Evolutionary conservation across 2,888 invertebrate genomes (phyloP).

Genomic region (Rhingia rostrata): DNA sequence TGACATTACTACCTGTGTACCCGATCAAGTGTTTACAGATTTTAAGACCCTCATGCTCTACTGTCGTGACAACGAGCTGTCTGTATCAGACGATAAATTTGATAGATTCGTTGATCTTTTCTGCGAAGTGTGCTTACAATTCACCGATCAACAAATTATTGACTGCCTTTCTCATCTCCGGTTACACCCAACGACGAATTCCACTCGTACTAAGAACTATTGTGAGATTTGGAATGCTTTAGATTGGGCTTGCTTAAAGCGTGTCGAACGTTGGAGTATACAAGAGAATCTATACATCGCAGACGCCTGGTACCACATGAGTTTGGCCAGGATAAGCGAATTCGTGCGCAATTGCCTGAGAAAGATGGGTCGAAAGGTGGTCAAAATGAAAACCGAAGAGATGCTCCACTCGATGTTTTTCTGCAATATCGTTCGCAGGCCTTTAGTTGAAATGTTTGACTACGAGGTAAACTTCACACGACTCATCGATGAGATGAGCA

Average conservation of each 20-base stretch:
- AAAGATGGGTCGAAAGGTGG: conserved; percentile 85
- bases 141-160: conserved; percentile 85
- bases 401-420: conserved; percentile 88
- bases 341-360: conserved; percentile 85
- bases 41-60: conserved; percentile 77
- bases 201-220: conserved; percentile 85
- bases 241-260: conserved; percentile 86
- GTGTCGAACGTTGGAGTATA: conserved; percentile 84
- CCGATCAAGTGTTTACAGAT: conserved; percentile 75
- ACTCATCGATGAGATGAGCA: conserved; percentile 84
- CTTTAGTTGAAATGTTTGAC: conserved; percentile 86
- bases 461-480: conserved; percentile 85
- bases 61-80: conserved; percentile 75
- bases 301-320: conserved; percentile 87
- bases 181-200: conserved; percentile 84
- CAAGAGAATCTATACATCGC: conserved; percentile 85
- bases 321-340: conserved; percentile 84
- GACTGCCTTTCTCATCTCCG: conserved; percentile 84
- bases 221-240: conserved; percentile 87
- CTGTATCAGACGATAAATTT: conserved; percentile 78
- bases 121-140: conserved; percentile 84
- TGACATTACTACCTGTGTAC: not conserved
- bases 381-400: conserved; percentile 85
- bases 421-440: conserved; percentile 85
- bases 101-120: conserved; percentile 77